These are phyloP conservation scores for Pomatorhinus ruficollis DNA, from an alignment of 2,113 vertebrate genomes.

Conservation along the genomic window DNA sequence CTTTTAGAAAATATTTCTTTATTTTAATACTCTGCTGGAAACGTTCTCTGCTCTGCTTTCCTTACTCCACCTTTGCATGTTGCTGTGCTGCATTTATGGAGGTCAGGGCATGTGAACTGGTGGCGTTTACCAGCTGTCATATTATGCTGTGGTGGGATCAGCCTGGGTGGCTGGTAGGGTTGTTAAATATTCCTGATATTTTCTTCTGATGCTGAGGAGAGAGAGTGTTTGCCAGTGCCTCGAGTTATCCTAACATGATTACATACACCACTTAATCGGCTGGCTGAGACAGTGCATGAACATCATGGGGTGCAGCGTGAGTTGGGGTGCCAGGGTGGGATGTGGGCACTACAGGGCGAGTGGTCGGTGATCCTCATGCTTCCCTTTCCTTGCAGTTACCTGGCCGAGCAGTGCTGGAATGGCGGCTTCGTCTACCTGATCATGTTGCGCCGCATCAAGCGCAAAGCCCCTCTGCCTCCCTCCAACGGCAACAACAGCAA, in stretches of 20 bases:
- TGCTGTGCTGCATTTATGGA: neutral
- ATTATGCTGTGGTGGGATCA: rapidly evolving
- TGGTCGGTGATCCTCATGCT: rapidly evolving
- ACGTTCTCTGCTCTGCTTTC: neutral
- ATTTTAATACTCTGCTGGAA: neutral
- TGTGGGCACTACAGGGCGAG: rapidly evolving
- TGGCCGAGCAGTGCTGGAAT: constrained; percentile 98
- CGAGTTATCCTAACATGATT: rapidly evolving
- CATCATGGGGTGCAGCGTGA: rapidly evolving
- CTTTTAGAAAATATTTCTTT: neutral
- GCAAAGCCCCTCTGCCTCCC: constrained; percentile 88
- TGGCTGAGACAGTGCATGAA: neutral
- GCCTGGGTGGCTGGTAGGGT: neutral
- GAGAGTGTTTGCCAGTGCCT: neutral
- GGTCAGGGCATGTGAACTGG: neutral
- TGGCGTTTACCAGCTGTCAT: neutral
- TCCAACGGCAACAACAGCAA: constrained; percentile 76
- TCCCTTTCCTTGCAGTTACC: constrained; percentile 81
- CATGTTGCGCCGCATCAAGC: constrained; percentile 94
- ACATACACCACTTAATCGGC: rapidly evolving
- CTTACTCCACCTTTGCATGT: neutral
- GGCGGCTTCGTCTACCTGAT: constrained; percentile 94
- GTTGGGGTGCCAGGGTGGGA: rapidly evolving
- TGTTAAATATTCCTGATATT: neutral
- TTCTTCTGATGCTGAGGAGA: neutral